phyloP scores from a whole-genome alignment of 2,113 vertebrate species.

The Erythrocebus patas region DNA sequence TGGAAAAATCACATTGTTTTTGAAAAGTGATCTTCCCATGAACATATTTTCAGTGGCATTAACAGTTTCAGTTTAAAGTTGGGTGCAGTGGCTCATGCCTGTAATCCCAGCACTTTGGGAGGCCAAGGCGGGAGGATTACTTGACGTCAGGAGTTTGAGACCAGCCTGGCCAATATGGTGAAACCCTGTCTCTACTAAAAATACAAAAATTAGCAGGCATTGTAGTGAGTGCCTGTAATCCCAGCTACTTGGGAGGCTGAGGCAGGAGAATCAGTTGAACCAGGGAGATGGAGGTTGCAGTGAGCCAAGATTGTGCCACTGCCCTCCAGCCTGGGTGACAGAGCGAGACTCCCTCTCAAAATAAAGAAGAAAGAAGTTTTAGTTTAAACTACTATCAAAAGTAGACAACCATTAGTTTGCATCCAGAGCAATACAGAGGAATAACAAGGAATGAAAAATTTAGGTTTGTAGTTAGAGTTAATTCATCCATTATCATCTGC shows the following conservation, averaged over 20 bases:
- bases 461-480: not conserved
- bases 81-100: not conserved
- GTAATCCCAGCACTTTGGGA: not conserved
- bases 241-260: too few relatives aligned
- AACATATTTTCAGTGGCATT: not conserved
- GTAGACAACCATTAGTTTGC: not conserved
- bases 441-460: slow-evolving; percentile 2
- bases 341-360: too few relatives aligned
- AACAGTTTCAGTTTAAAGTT: not conserved
- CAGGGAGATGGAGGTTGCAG: too few relatives aligned
- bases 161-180: not conserved
- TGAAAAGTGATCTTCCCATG: not conserved
- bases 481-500: not conserved
- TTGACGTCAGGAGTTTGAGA: not conserved
- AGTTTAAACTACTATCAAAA: not conserved
- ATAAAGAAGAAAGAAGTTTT: not conserved
- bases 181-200: not conserved
- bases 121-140: not conserved
- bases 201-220: not conserved
- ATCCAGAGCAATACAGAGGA: not conserved
- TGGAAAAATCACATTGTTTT: slow-evolving; percentile 21
- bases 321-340: too few relatives aligned
- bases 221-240: too few relatives aligned
- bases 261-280: too few relatives aligned
- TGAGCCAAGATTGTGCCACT: too few relatives aligned